Evolutionary conservation across 2,797 vertebrate species (phyloP).

Genomic region (Leptodactylus fallax): DNA sequence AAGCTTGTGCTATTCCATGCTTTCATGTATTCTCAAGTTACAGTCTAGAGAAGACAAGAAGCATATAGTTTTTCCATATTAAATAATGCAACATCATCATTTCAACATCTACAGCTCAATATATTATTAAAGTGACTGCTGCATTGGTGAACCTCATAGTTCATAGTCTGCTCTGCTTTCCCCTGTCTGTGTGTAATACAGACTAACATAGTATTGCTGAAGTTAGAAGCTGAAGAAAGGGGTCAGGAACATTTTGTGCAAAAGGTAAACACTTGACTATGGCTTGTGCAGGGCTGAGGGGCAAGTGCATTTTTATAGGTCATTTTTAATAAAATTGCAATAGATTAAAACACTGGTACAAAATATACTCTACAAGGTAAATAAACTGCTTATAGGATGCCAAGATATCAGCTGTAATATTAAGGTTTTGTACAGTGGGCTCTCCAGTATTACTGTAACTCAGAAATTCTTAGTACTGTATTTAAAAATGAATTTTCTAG

Average conservation of each 20-base stretch:
- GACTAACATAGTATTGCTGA: background rate
- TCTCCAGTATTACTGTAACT: too few species aligned
- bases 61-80: background rate
- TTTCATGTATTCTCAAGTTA: background rate
- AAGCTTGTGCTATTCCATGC: background rate
- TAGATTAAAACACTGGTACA: too few species aligned
- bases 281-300: background rate
- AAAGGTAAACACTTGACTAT: background rate
- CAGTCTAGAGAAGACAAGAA: background rate
- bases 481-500: too few species aligned
- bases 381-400: too few species aligned
- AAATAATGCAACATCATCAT: background rate
- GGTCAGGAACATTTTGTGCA: background rate
- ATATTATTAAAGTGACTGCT: background rate
- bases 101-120: background rate
- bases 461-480: too few species aligned
- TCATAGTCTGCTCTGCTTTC: background rate
- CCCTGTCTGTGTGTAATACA: background rate
- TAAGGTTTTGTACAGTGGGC: too few species aligned
- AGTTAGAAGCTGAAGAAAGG: background rate
- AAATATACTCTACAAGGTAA: too few species aligned
- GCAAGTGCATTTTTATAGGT: too few species aligned
- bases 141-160: background rate
- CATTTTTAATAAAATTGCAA: too few species aligned
- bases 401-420: too few species aligned